These are phyloP conservation scores for Lytechinus variegatus DNA, from an alignment of 35 echinoderm and acorn worm species.

Conservation along the genomic window DNA sequence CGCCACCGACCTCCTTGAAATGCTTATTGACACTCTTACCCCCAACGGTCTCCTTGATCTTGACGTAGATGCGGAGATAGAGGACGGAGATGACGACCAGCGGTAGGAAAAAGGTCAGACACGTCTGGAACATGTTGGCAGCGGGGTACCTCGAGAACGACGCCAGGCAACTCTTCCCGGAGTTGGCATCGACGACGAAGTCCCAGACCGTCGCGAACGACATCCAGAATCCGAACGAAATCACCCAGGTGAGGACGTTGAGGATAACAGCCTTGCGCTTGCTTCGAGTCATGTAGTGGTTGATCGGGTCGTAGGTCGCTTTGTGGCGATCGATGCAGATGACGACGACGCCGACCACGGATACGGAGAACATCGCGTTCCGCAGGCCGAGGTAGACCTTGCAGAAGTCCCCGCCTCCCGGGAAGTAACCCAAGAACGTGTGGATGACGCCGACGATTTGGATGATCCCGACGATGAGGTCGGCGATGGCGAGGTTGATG, in stretches of 20 bases:
- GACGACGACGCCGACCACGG: constrained; percentile 8
- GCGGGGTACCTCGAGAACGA: background rate
- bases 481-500: constrained; percentile 50
- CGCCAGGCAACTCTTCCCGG: background rate
- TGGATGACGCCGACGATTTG: background rate
- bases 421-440: constrained; percentile 26
- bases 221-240: background rate
- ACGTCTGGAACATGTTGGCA: background rate
- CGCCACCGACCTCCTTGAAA: background rate
- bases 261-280: constrained; percentile 4
- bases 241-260: constrained; percentile 11
- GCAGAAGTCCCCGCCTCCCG: background rate
- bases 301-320: constrained; percentile 48
- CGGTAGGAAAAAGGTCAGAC: background rate
- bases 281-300: constrained; percentile 5
- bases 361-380: background rate
- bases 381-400: background rate
- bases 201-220: background rate
- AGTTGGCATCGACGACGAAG: background rate
- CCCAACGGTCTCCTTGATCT: background rate
- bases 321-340: constrained; percentile 56
- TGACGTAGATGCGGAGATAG: constrained; percentile 41
- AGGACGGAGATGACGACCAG: background rate
- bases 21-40: constrained; percentile 16
- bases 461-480: constrained; percentile 37